Evolutionary conservation across 2,888 invertebrate genomes (phyloP).

Genomic region (Ceraclea dissimilis): DNA sequence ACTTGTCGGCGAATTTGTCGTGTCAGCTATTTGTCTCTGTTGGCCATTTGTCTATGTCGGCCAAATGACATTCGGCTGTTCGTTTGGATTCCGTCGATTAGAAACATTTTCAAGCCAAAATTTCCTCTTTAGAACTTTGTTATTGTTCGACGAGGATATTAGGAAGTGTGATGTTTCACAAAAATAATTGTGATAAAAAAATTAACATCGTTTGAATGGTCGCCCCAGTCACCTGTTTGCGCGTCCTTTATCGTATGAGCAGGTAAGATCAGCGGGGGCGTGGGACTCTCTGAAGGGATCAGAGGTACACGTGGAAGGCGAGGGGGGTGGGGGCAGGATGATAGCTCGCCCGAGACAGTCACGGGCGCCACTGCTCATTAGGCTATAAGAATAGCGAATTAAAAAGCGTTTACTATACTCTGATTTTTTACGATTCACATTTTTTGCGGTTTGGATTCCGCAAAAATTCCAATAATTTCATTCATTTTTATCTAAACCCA

Average conservation of each 20-base stretch:
- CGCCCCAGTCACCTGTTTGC: not conserved
- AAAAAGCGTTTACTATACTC: not conserved
- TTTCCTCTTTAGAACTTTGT: too few species aligned
- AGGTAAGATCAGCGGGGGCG: not conserved
- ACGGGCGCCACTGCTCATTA: not conserved
- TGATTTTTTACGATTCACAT: not conserved
- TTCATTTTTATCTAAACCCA: not conserved
- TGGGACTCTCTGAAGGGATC: not conserved
- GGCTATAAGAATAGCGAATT: not conserved
- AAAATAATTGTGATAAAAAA: too few species aligned
- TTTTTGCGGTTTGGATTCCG: not conserved
- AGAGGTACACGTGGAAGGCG: not conserved
- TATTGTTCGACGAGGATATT: too few species aligned
- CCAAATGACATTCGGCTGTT: too few species aligned
- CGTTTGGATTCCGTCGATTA: too few species aligned
- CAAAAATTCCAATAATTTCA: not conserved
- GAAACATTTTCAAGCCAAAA: too few species aligned
- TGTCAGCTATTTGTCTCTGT: too few species aligned
- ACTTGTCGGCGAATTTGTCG: too few species aligned
- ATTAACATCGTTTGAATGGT: too few species aligned
- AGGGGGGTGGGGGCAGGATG: too few species aligned
- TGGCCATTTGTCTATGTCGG: too few species aligned
- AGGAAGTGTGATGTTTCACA: too few species aligned
- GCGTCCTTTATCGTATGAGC: not conserved
- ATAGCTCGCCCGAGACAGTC: not conserved